phyloP scores from a whole-genome alignment of 2,888 invertebrate species.

The Cataglyphis livida region DNA sequence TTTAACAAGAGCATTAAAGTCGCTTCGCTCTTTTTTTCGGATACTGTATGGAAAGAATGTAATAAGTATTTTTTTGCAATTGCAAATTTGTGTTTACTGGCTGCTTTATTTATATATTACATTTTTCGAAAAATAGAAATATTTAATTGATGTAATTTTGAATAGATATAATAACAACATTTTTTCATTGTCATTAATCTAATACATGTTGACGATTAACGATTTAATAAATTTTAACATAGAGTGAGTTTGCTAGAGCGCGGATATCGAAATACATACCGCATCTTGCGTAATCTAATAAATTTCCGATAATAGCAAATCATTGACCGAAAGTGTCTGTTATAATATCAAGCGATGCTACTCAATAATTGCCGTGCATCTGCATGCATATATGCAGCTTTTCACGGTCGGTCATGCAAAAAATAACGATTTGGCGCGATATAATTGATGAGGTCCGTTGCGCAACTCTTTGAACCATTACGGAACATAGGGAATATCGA shows the following conservation, averaged over 20 bases:
- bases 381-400: background rate
- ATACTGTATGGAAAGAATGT: background rate
- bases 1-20: slow-evolving; percentile 31
- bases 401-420: background rate
- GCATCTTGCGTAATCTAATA: too few species aligned
- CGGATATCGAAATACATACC: background rate
- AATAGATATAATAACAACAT: background rate
- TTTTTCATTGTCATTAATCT: background rate
- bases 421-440: slow-evolving; percentile 4
- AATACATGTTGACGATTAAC: background rate
- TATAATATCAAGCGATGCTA: background rate
- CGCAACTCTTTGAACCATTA: slow-evolving; percentile 42
- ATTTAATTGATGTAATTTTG: background rate
- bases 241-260: background rate
- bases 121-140: background rate
- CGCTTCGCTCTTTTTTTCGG: slow-evolving; percentile 22
- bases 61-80: background rate
- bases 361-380: background rate
- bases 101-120: background rate
- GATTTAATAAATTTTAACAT: background rate
- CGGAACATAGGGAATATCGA: slow-evolving; percentile 11
- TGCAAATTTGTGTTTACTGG: background rate
- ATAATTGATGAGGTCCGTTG: slow-evolving; percentile 38
- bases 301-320: slow-evolving; percentile 16
- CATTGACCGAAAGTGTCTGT: background rate